Evolutionary conservation across 2,888 invertebrate species (phyloP), one percentile per base, ranked within the genome.

Genomic region (Erebia palarica): DNA sequence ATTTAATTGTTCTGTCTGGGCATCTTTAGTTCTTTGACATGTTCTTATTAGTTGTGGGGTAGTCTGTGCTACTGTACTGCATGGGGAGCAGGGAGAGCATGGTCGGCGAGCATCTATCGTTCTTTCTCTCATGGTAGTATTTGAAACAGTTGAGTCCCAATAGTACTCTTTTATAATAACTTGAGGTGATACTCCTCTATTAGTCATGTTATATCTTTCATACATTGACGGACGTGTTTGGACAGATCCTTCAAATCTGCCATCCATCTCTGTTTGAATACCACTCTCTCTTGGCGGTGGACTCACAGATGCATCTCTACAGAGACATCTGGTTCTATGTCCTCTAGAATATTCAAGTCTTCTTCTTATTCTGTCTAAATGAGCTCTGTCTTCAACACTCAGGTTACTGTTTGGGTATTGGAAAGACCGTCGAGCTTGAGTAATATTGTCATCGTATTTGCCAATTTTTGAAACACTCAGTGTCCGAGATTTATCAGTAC

Each of bases 111-210:
- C 7, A 16, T 42, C 18, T 14, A 5, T 5, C 2, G 14, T 47
- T 13, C 21, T 21, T 49, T 63, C 21, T 13, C 47, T 63, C 27
- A 57, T 7, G 27, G 14, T 57, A 8, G 21, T 18, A 49, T 8
- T 49, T 9, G 47, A 47, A 14, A 8, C 14, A 13, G 63, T 49
- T 8, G 82, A 77, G 65, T 85, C 81, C 87, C 87, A 87, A 47
- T 80, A 77, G 68, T 82, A 85, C 71, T 89, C 84, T 69, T 85
- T 86, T 3, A 87, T 76, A 2, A 83, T 73, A 0, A 85, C 75
- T 71, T 82, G 79, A 3, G 86, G 84, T 1, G 79, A 72, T 27
- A 77, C 42, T 42, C 75, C 76, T 68, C 27, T 68, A 44, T 51
- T 16, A 11, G 42, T 14, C 36, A 68, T 53, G 10, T 64, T 65